These are phyloP conservation scores for Parnassius smintheus DNA, from an alignment of 2,888 invertebrate genomes.

Conservation along the genomic window DNA sequence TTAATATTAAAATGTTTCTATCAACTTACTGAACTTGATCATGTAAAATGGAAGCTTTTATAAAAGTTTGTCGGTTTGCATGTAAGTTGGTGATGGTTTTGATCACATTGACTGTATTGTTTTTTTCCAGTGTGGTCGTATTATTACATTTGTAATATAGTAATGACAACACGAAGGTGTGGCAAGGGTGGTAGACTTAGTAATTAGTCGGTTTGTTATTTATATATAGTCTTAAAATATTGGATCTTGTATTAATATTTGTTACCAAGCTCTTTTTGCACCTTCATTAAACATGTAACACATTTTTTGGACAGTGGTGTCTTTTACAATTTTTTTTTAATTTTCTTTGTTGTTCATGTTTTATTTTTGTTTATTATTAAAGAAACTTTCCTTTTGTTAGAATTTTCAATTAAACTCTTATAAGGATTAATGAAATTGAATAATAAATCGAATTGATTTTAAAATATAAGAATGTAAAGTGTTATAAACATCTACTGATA, in stretches of 20 bases:
- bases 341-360: no score
- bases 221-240: background rate
- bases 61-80: slow-evolving; percentile 4
- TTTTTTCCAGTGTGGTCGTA: slow-evolving; percentile 3
- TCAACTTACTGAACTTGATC: no score
- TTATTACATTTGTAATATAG: slow-evolving; percentile 9
- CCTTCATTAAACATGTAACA: slow-evolving; percentile 16
- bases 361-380: no score
- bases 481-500: no score
- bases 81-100: slow-evolving; percentile 22
- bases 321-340: slow-evolving; percentile 2
- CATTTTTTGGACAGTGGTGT: slow-evolving; percentile 16
- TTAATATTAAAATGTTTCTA: no score
- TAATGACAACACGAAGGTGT: slow-evolving; percentile 11
- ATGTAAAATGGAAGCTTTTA: background rate
- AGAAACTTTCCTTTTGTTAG: background rate
- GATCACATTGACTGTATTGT: slow-evolving; percentile 2
- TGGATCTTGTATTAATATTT: background rate
- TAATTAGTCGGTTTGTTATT: background rate
- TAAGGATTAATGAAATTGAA: no score
- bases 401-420: no score
- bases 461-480: no score
- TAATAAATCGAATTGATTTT: no score
- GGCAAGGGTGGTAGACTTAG: slow-evolving; percentile 1
- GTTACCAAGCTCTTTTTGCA: slow-evolving; percentile 16